Evolutionary conservation across 2,888 invertebrate genomes (phyloP), one percentile per base, ranked within the genome.

Genomic region (Thymelicus acteon): DNA sequence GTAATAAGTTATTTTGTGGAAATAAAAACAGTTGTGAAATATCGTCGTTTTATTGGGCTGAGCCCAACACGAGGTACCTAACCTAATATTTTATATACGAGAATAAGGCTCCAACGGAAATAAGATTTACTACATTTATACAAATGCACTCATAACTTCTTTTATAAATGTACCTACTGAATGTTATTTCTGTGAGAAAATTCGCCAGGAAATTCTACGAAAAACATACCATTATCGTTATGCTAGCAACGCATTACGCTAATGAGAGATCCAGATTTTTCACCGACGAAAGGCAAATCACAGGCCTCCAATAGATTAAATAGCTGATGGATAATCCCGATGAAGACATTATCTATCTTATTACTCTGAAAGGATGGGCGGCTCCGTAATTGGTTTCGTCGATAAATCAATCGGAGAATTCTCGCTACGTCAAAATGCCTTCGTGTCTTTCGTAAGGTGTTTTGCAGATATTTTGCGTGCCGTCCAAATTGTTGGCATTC

Each of bases 181-280:
- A 7, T 52, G 7, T 19, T 52, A 52, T 52, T 19, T 52, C 8
- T 1, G 24, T 54, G 54, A 24, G n/a, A 24, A 54, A 19, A 44
- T 61, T 61, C 47, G 24, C 61, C 24, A 24, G 24, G 24, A 61
- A 61, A 37, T 62, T 12, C 48, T 24, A 58, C 7, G 49, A 63
- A 63, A 66, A 31, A 10, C 39, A 57, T 47, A n/a, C 58, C 57
- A 60, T 47, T 60, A 47, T 49, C 58, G 48, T 19, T 58, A 37
- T 57, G 15, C 58, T n/a, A 13, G 39, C 58, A 69, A 77, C 73
- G 81, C 86, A 87, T 89, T 88, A 85, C 80, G 71, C 78, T 82
- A 86, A 89, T 87, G 85, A 88, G 87, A 85, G 83, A 82, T 83
- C 80, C 75, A 78, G 80, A 77, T 81, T 80, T 78, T 76, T 79